A percentile compares a stretch with the other conserved stretches of the same genome.
phyloP scores from a whole-genome alignment of 2,113 vertebrate genomes.

The Onychostruthus taczanowskii region DNA sequence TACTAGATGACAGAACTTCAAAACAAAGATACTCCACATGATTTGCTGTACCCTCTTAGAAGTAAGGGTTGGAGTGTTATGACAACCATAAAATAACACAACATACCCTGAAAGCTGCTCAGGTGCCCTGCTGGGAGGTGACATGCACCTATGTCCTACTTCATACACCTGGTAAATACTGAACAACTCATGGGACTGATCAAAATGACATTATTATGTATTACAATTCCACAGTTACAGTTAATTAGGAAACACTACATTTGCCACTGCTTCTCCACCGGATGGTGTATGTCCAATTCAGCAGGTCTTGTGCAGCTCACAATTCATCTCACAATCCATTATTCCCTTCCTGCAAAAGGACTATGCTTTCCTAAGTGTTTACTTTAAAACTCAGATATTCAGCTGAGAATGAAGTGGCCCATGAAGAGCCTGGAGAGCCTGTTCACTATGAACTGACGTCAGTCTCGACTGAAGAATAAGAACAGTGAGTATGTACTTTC shows the following conservation, averaged over 20 bases:
- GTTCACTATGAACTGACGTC: not conserved
- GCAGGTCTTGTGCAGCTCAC: not conserved
- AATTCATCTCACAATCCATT: not conserved
- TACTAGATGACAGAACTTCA: not conserved
- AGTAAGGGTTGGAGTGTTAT: not conserved
- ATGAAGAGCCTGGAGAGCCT: not conserved
- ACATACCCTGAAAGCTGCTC: not conserved
- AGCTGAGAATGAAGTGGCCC: not conserved
- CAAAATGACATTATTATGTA: not conserved
- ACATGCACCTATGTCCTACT: fast-evolving
- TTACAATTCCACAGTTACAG: not conserved
- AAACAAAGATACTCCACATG: not conserved
- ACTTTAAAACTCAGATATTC: not conserved
- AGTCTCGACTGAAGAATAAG: not conserved
- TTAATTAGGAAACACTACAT: not conserved
- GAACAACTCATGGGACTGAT: not conserved
- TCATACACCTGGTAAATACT: fast-evolving
- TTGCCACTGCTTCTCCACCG: not conserved
- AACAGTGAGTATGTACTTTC: not conserved
- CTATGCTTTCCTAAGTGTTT: not conserved
- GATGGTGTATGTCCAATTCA: not conserved
- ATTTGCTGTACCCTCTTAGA: not conserved
- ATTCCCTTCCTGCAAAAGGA: not conserved
- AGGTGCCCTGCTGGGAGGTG: not conserved
- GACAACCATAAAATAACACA: not conserved